Evolutionary conservation across 2,888 invertebrate genomes (phyloP), one percentile per base, ranked within the genome.

Genomic region (Merodon equestris): DNA sequence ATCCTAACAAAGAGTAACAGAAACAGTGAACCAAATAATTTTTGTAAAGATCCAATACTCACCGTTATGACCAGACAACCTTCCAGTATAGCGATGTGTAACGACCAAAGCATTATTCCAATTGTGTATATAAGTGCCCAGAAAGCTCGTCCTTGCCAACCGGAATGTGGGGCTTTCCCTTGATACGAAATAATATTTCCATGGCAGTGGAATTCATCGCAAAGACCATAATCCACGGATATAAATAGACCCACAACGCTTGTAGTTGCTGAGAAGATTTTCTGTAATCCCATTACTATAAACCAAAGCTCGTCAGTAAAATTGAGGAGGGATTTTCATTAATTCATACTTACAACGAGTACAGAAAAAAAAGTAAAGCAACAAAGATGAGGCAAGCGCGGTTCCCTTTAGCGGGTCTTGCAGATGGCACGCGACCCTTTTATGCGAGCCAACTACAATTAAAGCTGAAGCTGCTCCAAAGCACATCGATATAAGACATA

Each of bases 381-480:
- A 88, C 56, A 91, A 86, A 0, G 91, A 90, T 83, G 91, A 91
- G 9, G 91, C 91, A 57, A 92, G 85, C 4, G 91, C 88, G 47
- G 91, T 88, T 57, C 91, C 91, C 84, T 92, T 91, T 44, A 92
- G 90, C 0, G 92, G 92, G 85, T 92, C 92, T 84, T 92, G 92
- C 44, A 92, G 86, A 84, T 92, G 92, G 81, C 92, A 92, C 57
- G 91, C 87, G 4, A 92, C 92, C 82, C 91, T 70, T 45, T 82
- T 82, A 38, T 82, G 84, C 0, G 84, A 83, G 64, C 84, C 82
- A 4, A 84, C 76, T 38, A 81, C 81, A 18, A 83, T 81, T 14
- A 84, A 67, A 15, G 83, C 83, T 36, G 84, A 83, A 44, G 84
- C 83, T 13, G 83, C 53, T 45, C 84, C 84, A 54, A 83, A 83